A percentile compares a stretch with the other conserved stretches of the same genome.
Evolutionary conservation across 2,888 invertebrate species (phyloP).

Genomic region (Apotomis capreana): DNA sequence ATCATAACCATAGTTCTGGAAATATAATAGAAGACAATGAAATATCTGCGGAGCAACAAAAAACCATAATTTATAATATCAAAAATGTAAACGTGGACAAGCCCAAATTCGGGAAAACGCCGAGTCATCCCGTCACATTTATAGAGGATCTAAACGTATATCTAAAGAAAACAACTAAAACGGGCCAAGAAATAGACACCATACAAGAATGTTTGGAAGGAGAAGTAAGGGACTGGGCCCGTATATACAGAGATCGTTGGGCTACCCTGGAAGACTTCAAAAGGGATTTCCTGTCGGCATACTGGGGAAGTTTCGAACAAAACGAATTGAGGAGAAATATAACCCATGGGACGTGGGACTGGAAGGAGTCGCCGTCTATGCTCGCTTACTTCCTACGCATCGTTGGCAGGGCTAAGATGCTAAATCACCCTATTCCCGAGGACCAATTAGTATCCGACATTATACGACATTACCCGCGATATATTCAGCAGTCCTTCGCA

Average conservation of each 20-base stretch:
- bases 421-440: background rate
- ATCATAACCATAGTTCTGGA: no score
- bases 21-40: no score
- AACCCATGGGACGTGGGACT: background rate
- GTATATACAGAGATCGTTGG: background rate
- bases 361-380: background rate
- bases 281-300: background rate
- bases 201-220: background rate
- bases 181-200: background rate
- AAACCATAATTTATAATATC: no score
- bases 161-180: no score
- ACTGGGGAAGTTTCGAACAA: constrained; percentile 12
- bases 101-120: no score
- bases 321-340: background rate
- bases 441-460: background rate
- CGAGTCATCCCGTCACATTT: no score
- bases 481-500: no score
- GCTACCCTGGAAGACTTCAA: background rate
- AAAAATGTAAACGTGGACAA: no score
- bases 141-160: no score
- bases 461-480: background rate
- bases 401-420: background rate
- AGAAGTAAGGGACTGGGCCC: background rate
- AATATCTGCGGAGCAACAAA: no score
- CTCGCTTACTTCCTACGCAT: no score